Percentiles rank a stretch among this genome's conserved stretches.
Evolutionary conservation across 2,797 vertebrate genomes (phyloP).

Genomic region (Galago senegalensis): DNA sequence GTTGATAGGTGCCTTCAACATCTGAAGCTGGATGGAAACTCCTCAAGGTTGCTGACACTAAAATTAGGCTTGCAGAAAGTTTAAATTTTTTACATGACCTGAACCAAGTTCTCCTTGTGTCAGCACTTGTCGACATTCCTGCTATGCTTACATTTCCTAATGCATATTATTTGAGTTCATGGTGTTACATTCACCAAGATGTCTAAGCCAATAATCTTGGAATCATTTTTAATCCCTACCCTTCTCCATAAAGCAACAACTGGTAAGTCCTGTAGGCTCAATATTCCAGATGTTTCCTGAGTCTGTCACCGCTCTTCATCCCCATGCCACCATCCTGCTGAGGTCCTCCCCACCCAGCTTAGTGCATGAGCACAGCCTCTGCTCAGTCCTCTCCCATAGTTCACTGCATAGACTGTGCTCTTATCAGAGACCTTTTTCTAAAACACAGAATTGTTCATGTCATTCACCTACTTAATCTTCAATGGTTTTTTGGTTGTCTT

Average conservation of each 20-base stretch:
- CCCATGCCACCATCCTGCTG: background rate
- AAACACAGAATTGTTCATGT: background rate
- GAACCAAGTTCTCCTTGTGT: slow-evolving; percentile 39
- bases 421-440: background rate
- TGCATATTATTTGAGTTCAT: background rate
- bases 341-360: background rate
- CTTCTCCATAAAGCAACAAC: background rate
- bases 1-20: background rate
- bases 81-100: background rate
- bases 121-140: background rate
- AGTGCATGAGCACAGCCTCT: background rate
- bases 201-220: background rate
- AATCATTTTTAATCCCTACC: background rate
- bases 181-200: background rate
- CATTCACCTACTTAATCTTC: background rate
- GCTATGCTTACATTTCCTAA: background rate
- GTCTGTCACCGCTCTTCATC: background rate
- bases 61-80: background rate
- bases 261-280: background rate
- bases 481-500: slow-evolving; percentile 43
- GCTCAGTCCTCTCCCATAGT: background rate
- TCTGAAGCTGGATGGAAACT: slow-evolving; percentile 54
- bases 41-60: slow-evolving; percentile 18
- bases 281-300: background rate
- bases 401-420: background rate